These are phyloP conservation scores for Spodoptera littoralis DNA, from an alignment of 2,888 invertebrate species.

Conservation along the genomic window DNA sequence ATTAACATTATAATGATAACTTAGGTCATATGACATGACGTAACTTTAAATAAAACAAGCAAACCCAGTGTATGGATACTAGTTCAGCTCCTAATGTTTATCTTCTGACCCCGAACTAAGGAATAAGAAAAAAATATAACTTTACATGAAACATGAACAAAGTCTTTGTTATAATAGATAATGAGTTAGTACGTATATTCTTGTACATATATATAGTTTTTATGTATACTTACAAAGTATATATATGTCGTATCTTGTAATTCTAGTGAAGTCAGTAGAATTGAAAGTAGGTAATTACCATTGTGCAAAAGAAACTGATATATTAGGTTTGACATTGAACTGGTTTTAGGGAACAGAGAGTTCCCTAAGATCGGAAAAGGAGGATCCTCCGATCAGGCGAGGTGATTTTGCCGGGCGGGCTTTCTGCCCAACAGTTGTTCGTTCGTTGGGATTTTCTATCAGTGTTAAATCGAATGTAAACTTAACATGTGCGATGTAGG, in stretches of 20 bases:
- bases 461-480: too few relatives aligned
- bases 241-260: conserved; percentile 1
- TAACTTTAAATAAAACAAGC: conserved; percentile 24
- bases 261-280: conserved; percentile 2
- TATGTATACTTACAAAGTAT: not conserved
- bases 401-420: too few relatives aligned
- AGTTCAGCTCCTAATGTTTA: conserved; percentile 54
- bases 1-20: conserved; percentile 10
- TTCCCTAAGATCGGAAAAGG: too few relatives aligned
- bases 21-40: conserved; percentile 20
- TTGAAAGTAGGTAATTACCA: too few relatives aligned
- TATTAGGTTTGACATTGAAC: too few relatives aligned
- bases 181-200: conserved; percentile 14
- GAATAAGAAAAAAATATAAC: conserved; percentile 47
- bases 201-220: conserved; percentile 9
- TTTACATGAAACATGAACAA: conserved; percentile 33
- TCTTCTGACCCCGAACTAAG: conserved; percentile 50
- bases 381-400: too few relatives aligned
- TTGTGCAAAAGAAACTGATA: too few relatives aligned
- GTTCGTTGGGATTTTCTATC: too few relatives aligned
- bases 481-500: too few relatives aligned
- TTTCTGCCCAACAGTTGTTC: too few relatives aligned
- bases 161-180: conserved; percentile 51
- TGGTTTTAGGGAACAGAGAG: too few relatives aligned
- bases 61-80: conserved; percentile 34